Conservation (phyloP, 2,113 vertebrate species). For the Odontophorus gujanensis region DNA sequence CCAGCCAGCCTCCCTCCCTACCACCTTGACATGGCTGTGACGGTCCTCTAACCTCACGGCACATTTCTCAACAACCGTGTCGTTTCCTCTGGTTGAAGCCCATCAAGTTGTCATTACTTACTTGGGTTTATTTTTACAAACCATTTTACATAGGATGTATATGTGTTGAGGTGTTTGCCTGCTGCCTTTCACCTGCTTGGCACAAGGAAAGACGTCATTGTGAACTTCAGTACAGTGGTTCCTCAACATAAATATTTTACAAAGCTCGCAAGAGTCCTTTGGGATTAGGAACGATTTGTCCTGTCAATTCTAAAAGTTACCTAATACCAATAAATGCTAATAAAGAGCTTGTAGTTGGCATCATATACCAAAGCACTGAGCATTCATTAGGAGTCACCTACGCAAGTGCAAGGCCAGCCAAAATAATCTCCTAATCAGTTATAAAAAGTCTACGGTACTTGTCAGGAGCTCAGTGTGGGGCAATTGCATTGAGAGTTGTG, state of each 20-base stretch:
- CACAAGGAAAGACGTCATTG: constrained; percentile 5
- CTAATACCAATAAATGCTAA: constrained; percentile 63
- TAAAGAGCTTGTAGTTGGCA: constrained; percentile 66
- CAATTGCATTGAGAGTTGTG: constrained; percentile 61
- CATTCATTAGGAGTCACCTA: constrained; percentile 64
- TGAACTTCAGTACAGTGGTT: constrained; percentile 1
- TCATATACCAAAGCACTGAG: background rate
- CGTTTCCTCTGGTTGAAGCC: background rate
- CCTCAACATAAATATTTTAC: constrained; percentile 20
- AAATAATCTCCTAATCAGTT: constrained; percentile 74
- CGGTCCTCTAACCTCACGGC: background rate
- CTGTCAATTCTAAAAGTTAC: background rate
- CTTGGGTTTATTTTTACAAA: constrained; percentile 34
- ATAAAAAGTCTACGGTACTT: constrained; percentile 47
- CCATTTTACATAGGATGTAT: background rate
- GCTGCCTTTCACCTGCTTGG: constrained; percentile 43
- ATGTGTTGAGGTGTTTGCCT: constrained; percentile 13
- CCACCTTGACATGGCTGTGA: background rate
- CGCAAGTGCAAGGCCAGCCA: constrained; percentile 51
- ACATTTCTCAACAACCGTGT: background rate
- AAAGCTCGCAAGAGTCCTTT: background rate
- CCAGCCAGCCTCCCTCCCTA: background rate
- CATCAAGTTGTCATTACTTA: constrained; percentile 51
- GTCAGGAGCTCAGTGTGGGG: constrained; percentile 55
- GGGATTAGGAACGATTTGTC: constrained; percentile 43